A percentile compares a stretch with the other conserved stretches of the same genome.
phyloP scores from a whole-genome alignment of 2,888 invertebrate genomes.

The Ganaspis brasiliensis region DNA sequence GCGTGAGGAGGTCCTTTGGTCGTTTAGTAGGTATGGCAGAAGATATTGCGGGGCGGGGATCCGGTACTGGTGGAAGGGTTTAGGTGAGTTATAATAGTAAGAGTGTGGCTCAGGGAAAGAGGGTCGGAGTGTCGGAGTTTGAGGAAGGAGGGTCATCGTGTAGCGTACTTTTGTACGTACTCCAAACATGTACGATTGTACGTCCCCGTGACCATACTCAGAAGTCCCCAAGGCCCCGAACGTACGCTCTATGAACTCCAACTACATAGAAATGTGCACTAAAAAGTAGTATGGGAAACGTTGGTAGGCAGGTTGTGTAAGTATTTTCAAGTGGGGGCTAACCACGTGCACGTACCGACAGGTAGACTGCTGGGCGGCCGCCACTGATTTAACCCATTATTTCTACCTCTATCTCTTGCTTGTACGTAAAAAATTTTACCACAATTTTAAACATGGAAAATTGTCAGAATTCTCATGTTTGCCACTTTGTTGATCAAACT shows the following conservation, averaged over 20 bases:
- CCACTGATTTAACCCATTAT: constrained; percentile 63
- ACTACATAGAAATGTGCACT: constrained; percentile 47
- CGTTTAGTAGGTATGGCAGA: background rate
- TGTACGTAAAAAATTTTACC: too few relatives aligned
- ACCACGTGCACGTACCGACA: constrained; percentile 65
- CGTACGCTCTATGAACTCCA: constrained; percentile 53
- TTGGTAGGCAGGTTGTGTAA: constrained; percentile 32
- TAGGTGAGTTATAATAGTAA: constrained; percentile 57
- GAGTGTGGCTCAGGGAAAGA: constrained; percentile 46
- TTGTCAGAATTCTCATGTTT: too few relatives aligned
- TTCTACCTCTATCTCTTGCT: background rate
- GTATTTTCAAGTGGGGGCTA: constrained; percentile 50
- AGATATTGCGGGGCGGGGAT: constrained; percentile 1
- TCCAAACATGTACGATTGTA: constrained; percentile 79
- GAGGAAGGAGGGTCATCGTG: constrained; percentile 70
- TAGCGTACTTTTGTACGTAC: constrained; percentile 77
- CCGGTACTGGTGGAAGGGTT: constrained; percentile 51
- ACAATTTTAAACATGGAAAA: too few relatives aligned
- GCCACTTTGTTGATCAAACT: too few relatives aligned
- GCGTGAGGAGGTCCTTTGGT: constrained; percentile 13
- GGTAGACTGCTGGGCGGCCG: constrained; percentile 79
- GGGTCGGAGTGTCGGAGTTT: constrained; percentile 54
- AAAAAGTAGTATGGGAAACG: constrained; percentile 54
- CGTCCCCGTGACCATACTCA: constrained; percentile 79
- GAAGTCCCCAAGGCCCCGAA: constrained; percentile 60